These are phyloP conservation scores for Rhegmatorhina hoffmannsi DNA, from an alignment of 2,113 vertebrate genomes.

Conservation along the genomic window DNA sequence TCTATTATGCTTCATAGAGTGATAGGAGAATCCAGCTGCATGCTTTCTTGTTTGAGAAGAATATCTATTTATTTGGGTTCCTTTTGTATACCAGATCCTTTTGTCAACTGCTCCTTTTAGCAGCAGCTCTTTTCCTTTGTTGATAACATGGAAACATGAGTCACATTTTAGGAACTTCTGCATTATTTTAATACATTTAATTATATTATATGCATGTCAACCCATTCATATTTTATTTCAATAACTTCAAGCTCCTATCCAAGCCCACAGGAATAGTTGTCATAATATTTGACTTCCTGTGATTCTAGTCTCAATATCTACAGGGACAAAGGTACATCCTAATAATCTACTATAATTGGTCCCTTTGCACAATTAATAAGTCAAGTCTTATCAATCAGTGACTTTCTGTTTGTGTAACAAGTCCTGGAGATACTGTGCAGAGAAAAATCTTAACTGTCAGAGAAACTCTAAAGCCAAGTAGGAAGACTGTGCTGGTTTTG, in stretches of 20 bases:
- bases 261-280: constrained; percentile 33
- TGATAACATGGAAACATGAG: not conserved
- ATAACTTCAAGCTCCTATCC: constrained; percentile 19
- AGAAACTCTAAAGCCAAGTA: not conserved
- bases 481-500: not conserved
- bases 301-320: constrained; percentile 10
- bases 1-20: not conserved
- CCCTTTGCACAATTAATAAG: constrained; percentile 53
- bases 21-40: not conserved
- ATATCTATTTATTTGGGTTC: not conserved
- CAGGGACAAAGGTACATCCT: constrained; percentile 19
- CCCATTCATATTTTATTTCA: constrained; percentile 43
- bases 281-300: constrained; percentile 54
- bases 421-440: not conserved
- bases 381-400: constrained; percentile 47
- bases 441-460: not conserved
- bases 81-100: not conserved
- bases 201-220: not conserved
- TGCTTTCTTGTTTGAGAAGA: not conserved
- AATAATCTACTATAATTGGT: constrained; percentile 52
- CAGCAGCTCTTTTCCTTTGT: not conserved
- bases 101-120: not conserved
- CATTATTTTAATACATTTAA: constrained; percentile 9
- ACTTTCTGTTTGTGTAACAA: constrained; percentile 17
- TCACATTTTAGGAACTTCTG: constrained; percentile 2